Evolutionary conservation across 2,113 vertebrate genomes (phyloP).

Genomic region (Myotis yumanensis): DNA sequence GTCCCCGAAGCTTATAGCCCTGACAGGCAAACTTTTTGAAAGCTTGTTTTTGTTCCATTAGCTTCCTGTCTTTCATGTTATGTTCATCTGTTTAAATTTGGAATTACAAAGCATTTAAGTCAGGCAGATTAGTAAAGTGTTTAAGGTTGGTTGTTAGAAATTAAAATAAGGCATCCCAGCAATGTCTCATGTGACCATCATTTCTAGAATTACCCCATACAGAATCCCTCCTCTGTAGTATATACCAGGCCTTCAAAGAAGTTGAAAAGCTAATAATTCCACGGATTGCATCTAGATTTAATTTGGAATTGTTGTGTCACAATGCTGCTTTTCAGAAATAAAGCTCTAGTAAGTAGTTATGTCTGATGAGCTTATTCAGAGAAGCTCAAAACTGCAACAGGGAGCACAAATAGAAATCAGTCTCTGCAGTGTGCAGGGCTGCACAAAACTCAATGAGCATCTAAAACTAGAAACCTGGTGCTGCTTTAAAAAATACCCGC

Average conservation of each 20-base stretch:
- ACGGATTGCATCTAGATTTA: slow-evolving; percentile 73
- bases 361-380: slow-evolving; percentile 66
- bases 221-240: slow-evolving; percentile 61
- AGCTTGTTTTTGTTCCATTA: not conserved
- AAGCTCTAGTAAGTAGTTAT: slow-evolving; percentile 48
- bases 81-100: not conserved
- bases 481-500: not conserved
- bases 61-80: not conserved
- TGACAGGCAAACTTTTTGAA: slow-evolving; percentile 44
- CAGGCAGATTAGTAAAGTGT: slow-evolving; percentile 71
- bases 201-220: slow-evolving; percentile 76
- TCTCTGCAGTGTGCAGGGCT: slow-evolving; percentile 40
- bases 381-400: slow-evolving; percentile 56
- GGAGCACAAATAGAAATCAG: slow-evolving; percentile 63
- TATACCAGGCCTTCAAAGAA: slow-evolving; percentile 66
- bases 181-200: slow-evolving; percentile 72
- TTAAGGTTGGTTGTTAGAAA: slow-evolving; percentile 71
- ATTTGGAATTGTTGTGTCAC: slow-evolving; percentile 76
- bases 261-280: slow-evolving; percentile 68
- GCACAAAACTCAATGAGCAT: not conserved
- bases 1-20: not conserved
- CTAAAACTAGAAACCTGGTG: slow-evolving; percentile 17
- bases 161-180: slow-evolving; percentile 73
- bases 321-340: slow-evolving; percentile 57
- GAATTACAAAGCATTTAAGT: slow-evolving; percentile 61